Evolutionary conservation across 1,140 invertebrate genomes (phyloP).

Genomic region (Acromyrmex heyeri): DNA sequence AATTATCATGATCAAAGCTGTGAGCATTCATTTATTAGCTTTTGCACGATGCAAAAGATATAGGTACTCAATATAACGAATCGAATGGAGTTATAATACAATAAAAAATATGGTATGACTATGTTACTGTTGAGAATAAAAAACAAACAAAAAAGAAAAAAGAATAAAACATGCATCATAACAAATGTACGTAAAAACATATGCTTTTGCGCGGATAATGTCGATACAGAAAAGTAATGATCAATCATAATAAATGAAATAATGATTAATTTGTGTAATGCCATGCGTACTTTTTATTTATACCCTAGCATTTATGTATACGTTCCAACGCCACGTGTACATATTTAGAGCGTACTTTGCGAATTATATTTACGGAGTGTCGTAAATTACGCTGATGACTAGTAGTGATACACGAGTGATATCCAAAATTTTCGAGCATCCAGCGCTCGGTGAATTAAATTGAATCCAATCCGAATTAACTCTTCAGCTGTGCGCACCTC

Average conservation of each 20-base stretch:
- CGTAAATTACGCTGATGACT: slow-evolving; percentile 12
- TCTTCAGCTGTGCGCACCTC: neutral
- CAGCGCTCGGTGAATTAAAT: neutral
- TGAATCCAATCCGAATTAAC: slow-evolving; percentile 7
- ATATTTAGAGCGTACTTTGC: neutral
- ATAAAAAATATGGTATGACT: neutral
- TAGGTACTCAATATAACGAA: neutral
- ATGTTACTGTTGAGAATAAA: neutral
- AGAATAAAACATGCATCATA: too few relatives aligned
- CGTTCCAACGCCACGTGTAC: neutral
- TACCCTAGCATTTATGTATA: neutral
- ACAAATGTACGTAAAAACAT: neutral
- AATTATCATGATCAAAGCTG: neutral
- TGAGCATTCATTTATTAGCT: neutral
- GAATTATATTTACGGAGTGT: neutral
- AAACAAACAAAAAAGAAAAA: neutral
- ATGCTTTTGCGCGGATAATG: slow-evolving; percentile 18
- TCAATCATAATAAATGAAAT: neutral
- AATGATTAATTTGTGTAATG: neutral
- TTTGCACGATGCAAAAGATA: neutral
- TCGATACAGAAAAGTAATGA: slow-evolving; percentile 4
- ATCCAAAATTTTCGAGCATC: slow-evolving; percentile 10
- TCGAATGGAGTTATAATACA: neutral
- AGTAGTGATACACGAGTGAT: neutral
- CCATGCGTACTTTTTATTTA: neutral